Evolutionary conservation across 2,888 invertebrate genomes (phyloP), one percentile per base, ranked within the genome.

Genomic region (Phaedon cochleariae): DNA sequence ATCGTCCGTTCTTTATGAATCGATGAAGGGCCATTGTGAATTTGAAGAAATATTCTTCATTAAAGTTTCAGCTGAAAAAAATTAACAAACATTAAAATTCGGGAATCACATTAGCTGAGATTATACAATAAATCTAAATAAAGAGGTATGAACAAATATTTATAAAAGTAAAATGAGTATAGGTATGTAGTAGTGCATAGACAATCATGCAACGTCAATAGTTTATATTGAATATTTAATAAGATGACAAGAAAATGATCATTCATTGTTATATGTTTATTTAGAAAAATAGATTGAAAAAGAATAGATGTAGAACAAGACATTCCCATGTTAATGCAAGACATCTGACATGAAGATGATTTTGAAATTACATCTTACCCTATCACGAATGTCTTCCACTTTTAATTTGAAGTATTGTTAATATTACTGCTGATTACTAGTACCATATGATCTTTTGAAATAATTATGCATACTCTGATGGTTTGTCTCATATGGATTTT

Each of bases 401-500:
- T 53, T 67, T 57, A 59, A 69, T 67, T 57, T 77, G 80, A n/a
- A 67, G 69, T 76, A 69, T 80, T 80, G 76, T 74, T 76, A 63
- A 80, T 63, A 74, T 80, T 80, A 73, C 78, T 79, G 77, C 81
- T 87, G 73, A 85, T 81, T 81, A 71, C 82, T 85, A 64, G 2
- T 34, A 34, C 10, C 34, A 10, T 34, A 34, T 9, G 85, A 85
- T 74, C 86, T 83, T 74, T 85, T 83, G 73, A 84, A 71, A 69
- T 83, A 81, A 73, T 81, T 83, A 72, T 82, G 81, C 48, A 81
- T 70, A 64, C 80, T 77, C 64, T 78, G 74, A 65, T 79, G 73
- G 63, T 78, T 73, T 70, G 54, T 67, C 78, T n/a, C n/a, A n/a
- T n/a, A 85, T 2, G 85, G 85, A 75, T 83, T 87, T 80, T 87